A percentile compares a stretch with the other conserved stretches of the same genome.
phyloP scores from a whole-genome alignment of 2,888 invertebrate species.

The Hemistola chrysoprasaria region DNA sequence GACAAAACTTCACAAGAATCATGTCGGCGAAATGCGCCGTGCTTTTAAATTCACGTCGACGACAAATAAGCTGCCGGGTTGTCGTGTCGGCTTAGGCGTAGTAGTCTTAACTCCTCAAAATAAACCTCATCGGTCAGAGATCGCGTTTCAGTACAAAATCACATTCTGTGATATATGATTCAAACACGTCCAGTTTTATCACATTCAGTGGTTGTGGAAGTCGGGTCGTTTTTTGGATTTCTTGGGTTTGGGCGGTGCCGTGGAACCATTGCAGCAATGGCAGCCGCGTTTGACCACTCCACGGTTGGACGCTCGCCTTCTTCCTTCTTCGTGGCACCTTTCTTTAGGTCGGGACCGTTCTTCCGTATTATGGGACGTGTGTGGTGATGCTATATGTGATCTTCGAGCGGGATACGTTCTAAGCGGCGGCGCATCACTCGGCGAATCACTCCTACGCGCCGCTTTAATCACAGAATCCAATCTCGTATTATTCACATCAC shows the following conservation, averaged over 20 bases:
- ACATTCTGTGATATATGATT: too few relatives aligned
- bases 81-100: too few relatives aligned
- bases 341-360: slow-evolving; percentile 55
- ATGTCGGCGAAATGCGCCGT: too few relatives aligned
- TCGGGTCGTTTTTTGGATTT: slow-evolving; percentile 57
- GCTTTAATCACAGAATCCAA: slow-evolving; percentile 77
- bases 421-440: too few relatives aligned
- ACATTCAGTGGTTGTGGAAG: slow-evolving; percentile 39
- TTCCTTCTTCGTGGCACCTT: slow-evolving; percentile 41
- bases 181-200: slow-evolving; percentile 25
- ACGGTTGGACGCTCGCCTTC: slow-evolving; percentile 62
- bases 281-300: slow-evolving; percentile 84
- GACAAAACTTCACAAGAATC: too few relatives aligned
- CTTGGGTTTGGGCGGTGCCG: slow-evolving; percentile 77
- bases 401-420: slow-evolving; percentile 64
- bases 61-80: too few relatives aligned
- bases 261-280: slow-evolving; percentile 83
- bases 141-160: slow-evolving; percentile 67
- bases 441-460: slow-evolving; percentile 60
- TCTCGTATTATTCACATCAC: slow-evolving; percentile 54
- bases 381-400: slow-evolving; percentile 19
- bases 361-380: slow-evolving; percentile 63
- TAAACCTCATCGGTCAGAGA: slow-evolving; percentile 46
- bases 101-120: too few relatives aligned
- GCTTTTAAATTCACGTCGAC: too few relatives aligned